Evolutionary conservation across 2,888 invertebrate genomes (phyloP), one percentile per base, ranked within the genome.

Genomic region (Hypsopygia costalis): DNA sequence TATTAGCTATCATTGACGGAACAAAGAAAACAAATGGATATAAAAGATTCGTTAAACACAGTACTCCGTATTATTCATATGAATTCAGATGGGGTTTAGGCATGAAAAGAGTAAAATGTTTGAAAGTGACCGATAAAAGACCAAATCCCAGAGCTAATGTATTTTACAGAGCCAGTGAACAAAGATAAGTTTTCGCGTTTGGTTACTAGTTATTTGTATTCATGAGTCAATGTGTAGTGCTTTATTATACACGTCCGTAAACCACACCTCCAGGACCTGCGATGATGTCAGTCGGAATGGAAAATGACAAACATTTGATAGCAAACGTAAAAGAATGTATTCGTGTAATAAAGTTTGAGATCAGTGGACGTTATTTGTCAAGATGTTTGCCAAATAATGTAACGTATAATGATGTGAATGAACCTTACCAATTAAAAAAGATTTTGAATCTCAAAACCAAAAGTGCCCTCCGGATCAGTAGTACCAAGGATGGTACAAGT

Each of bases 171-270:
- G 42, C 41, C 38, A 47, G 49, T 38, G 44, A 45, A 49, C 50
- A 58, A 58, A 58, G 41, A 52, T n/a, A 16, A 43, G 41, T 49
- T 40, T 49, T 28, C 45, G 43, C 46, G 47, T 59, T 58, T 51
- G 56, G 55, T 59, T 53, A 56, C 50, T 56, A 49, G 55, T 59
- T 57, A n/a, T 58, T 42, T 49, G 49, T 48, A 44, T 43, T 50
- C 37, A 63, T 65, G 67, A 65, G 52, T 62, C 60, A 58, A 55
- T 64, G 59, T 62, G 60, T 51, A 43, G 74, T 78, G 74, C 69
- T 66, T 49, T 52, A 56, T 55, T 58, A n/a, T n/a, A 2, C 58
- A 59, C 62, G 59, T 66, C 53, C 55, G 56, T 55, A 57, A 61
- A 66, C 72, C 73, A 70, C 74, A 62, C 67, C 69, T 62, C 54